Evolutionary conservation across 2,888 invertebrate genomes (phyloP).

Genomic region (Willowsia nigromaculata): DNA sequence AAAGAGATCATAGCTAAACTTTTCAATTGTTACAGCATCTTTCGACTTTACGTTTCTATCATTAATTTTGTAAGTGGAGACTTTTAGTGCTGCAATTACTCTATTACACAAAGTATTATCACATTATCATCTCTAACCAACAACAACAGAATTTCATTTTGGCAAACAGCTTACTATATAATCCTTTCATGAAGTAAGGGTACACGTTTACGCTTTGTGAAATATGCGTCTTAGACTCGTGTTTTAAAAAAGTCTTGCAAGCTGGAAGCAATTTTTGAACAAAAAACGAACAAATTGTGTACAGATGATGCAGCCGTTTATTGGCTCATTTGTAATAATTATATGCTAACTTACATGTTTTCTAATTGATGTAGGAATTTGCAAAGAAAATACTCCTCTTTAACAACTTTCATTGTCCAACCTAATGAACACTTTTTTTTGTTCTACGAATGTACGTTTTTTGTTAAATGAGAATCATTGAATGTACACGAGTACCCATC

Average conservation of each 20-base stretch:
- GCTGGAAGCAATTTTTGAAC: constrained; percentile 1
- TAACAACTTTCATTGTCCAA: constrained; percentile 39
- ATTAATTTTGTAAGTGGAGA: not conserved
- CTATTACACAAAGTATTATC: not conserved
- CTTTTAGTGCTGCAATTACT: not conserved
- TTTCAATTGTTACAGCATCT: constrained; percentile 8
- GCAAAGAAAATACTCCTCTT: not conserved
- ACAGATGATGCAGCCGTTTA: not conserved
- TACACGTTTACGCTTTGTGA: not conserved
- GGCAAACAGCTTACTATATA: not conserved
- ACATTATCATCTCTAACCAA: not conserved
- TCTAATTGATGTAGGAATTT: constrained; percentile 29
- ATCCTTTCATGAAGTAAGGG: not conserved
- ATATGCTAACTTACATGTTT: not conserved
- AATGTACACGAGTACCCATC: not conserved
- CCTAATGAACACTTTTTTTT: not conserved
- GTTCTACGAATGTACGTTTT: not conserved
- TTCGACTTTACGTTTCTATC: not conserved
- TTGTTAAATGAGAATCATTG: not conserved
- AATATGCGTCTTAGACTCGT: not conserved
- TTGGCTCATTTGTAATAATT: not conserved
- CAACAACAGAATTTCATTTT: constrained; percentile 5
- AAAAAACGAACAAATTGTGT: not conserved
- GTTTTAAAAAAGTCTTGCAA: not conserved
- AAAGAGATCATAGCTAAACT: not conserved